Base-by-base conservation (phyloP, 2,888 invertebrate species). In the Harpalus rufipes region DNA sequence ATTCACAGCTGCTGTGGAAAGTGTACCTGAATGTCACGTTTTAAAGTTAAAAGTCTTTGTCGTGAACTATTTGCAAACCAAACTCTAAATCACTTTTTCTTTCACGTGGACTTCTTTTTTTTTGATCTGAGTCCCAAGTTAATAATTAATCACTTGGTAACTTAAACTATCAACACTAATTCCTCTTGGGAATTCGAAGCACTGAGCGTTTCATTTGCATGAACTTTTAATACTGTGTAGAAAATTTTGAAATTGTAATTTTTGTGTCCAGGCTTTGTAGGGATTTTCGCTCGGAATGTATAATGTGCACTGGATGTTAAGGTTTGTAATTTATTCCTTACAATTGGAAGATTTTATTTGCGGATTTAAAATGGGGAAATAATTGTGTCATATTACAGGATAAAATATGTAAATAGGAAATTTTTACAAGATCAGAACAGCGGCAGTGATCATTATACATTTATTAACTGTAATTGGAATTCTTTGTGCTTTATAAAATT, bases 241-340 rank as follows among this genome's bases (percentile, higher is more conserved):
- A 72, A 72, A 72, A 14, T 72, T 72, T 16, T 72, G 41, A 72
- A 72, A 72, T 72, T 41, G 41, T 72, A 39, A 41, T 72, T 72
- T 72, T 72, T 72, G 41, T 72, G 72, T 41, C 32, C 32, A 72
- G 16, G 41, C 18, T 14, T 72, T 44, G 72, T 72, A 32, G 25
- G 72, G 16, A 16, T 56, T 76, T 51, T 76, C 44, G 56, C 76
- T n/a, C 18, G 51, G 12, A 76, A 76, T 56, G 44, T 21, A 10
- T 16, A 32, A 25, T 76, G 76, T 18, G 56, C 18, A 56, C 44
- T 8, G 74, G 76, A 76, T 44, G 44, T 56, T 44, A n/a, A 68
- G 25, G n/a, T 41, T 8, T 32, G 41, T 44, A 72, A 72, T 72
- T 72, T 72, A 72, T 63, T 63, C 63, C 4, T 25, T 10, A 21